A percentile compares a stretch with the other conserved stretches of the same genome.
These are phyloP conservation scores for Drosophila putrida DNA, from an alignment of 2,888 invertebrate species.

Conservation along the genomic window DNA sequence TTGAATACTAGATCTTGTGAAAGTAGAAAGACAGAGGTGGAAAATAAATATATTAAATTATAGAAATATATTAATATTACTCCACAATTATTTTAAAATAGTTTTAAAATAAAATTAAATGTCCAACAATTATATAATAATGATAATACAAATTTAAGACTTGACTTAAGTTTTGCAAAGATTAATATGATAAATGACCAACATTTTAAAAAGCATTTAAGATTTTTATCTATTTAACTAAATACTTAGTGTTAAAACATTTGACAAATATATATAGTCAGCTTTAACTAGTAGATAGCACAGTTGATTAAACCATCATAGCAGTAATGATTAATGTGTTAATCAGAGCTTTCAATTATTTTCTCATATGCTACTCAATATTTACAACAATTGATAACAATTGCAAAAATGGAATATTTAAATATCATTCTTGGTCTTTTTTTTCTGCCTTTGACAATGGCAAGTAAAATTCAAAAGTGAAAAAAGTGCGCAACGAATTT, in stretches of 20 bases:
- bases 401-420: slow-evolving; percentile 5
- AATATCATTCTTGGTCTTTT: neutral
- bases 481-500: slow-evolving; percentile 48
- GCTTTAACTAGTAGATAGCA: neutral
- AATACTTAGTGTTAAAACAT: too few species aligned
- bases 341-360: neutral
- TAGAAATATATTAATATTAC: too few species aligned
- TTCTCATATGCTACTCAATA: neutral
- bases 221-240: too few species aligned
- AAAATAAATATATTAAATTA: neutral
- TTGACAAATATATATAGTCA: too few species aligned
- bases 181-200: too few species aligned
- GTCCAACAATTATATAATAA: too few species aligned
- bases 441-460: too few species aligned
- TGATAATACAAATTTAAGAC: too few species aligned
- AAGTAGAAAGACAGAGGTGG: neutral
- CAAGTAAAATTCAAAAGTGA: slow-evolving; percentile 41
- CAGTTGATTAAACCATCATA: neutral
- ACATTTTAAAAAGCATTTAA: too few species aligned
- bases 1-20: neutral
- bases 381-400: slow-evolving; percentile 1
- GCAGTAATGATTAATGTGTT: neutral
- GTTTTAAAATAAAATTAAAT: too few species aligned
- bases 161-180: too few species aligned
- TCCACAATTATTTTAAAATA: too few species aligned